phyloP scores from a whole-genome alignment of 2,113 vertebrate species.

The Leptocoma aspasia region DNA sequence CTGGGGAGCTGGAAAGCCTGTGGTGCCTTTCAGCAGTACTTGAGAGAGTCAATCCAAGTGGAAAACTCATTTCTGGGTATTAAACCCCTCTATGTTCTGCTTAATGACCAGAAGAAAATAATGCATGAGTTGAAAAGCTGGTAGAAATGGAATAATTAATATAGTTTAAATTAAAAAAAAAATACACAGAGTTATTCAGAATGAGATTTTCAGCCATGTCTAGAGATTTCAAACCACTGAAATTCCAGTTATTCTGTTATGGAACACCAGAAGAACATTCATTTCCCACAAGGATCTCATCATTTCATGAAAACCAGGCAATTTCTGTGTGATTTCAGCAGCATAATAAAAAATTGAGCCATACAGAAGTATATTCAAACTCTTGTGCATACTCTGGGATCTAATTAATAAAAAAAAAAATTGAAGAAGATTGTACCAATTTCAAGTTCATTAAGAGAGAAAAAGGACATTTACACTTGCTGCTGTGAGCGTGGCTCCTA shows the following conservation, averaged over 20 bases:
- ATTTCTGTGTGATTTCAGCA: neutral
- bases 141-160: neutral
- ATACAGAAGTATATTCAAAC: neutral
- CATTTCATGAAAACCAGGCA: neutral
- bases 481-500: neutral
- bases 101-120: neutral
- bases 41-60: neutral
- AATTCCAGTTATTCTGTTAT: neutral
- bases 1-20: neutral
- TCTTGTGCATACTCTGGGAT: neutral
- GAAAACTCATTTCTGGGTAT: neutral
- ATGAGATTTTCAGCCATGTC: neutral
- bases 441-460: neutral
- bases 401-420: neutral
- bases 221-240: neutral
- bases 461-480: neutral
- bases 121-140: neutral
- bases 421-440: neutral
- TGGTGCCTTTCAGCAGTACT: neutral
- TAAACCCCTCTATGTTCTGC: neutral
- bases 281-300: neutral
- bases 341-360: neutral
- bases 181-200: fast-evolving
- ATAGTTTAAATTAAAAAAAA: neutral
- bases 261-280: neutral